Evolutionary conservation across 2,888 invertebrate species (phyloP).

Genomic region (Papilio protenor): DNA sequence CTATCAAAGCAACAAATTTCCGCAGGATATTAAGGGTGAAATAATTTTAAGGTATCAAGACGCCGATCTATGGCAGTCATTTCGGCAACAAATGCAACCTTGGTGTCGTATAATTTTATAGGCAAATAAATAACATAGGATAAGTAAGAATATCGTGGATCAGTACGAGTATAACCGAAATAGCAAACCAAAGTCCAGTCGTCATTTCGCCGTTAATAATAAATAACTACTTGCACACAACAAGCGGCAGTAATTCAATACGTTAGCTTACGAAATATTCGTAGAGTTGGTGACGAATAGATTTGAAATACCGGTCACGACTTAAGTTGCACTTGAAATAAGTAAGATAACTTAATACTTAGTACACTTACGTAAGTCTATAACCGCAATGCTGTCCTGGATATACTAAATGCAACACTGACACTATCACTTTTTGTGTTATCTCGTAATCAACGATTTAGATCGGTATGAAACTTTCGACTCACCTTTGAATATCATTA

Average conservation of each 20-base stretch:
- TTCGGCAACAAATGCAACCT: conserved; percentile 71
- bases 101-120: conserved; percentile 53
- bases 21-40: conserved; percentile 41
- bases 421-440: no score
- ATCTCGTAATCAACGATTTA: no score
- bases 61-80: conserved; percentile 51
- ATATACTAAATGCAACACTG: no score
- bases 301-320: not conserved
- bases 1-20: conserved; percentile 38
- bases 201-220: not conserved
- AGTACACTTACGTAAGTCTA: not conserved
- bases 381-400: not conserved
- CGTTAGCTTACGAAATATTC: not conserved
- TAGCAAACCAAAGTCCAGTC: not conserved
- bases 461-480: no score
- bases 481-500: not conserved
- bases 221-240: not conserved
- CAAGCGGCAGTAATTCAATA: not conserved
- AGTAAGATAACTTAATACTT: not conserved
- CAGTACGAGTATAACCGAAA: not conserved
- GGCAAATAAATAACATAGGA: not conserved
- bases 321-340: not conserved
- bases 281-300: not conserved
- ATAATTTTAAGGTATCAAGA: conserved; percentile 36
- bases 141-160: not conserved